A percentile compares a stretch with the other conserved stretches of the same genome.
These are phyloP conservation scores for Thymallus thymallus DNA, from an alignment of 2,113 vertebrate genomes.

Conservation along the genomic window DNA sequence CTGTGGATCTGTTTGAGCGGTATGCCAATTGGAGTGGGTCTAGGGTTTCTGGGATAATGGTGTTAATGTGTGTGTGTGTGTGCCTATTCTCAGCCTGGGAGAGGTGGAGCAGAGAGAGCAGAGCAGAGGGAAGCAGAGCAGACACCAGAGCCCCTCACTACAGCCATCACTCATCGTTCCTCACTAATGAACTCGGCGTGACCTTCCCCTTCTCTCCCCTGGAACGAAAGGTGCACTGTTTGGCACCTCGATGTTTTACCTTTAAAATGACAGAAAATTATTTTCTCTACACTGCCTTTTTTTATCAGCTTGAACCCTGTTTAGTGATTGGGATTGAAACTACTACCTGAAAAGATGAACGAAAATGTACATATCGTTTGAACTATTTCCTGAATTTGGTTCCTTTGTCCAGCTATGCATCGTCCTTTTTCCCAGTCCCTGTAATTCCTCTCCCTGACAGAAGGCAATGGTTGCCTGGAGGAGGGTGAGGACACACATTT, in stretches of 20 bases:
- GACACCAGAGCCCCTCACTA: constrained; percentile 75
- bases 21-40: too few species aligned
- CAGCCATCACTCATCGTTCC: constrained; percentile 80
- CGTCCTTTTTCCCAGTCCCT: constrained; percentile 41
- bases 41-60: too few species aligned
- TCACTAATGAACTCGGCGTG: constrained; percentile 89
- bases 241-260: constrained; percentile 66
- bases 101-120: background rate
- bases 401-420: constrained; percentile 50
- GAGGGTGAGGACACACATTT: constrained; percentile 76
- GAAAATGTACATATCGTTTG: background rate
- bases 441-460: constrained; percentile 69
- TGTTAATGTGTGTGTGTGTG: too few species aligned
- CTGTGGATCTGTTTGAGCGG: too few species aligned
- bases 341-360: constrained; percentile 5
- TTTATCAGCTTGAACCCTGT: constrained; percentile 5
- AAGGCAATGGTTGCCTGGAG: constrained; percentile 70
- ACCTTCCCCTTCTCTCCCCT: constrained; percentile 78
- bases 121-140: constrained; percentile 67
- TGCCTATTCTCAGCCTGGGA: constrained; percentile 41
- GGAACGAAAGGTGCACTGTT: constrained; percentile 63
- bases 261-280: constrained; percentile 62
- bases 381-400: background rate
- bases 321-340: constrained; percentile 7
- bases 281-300: background rate